Percentiles rank a stretch among this genome's conserved stretches.
phyloP scores from a whole-genome alignment of 2,113 vertebrate species.

The Cyanoliseus patagonus region DNA sequence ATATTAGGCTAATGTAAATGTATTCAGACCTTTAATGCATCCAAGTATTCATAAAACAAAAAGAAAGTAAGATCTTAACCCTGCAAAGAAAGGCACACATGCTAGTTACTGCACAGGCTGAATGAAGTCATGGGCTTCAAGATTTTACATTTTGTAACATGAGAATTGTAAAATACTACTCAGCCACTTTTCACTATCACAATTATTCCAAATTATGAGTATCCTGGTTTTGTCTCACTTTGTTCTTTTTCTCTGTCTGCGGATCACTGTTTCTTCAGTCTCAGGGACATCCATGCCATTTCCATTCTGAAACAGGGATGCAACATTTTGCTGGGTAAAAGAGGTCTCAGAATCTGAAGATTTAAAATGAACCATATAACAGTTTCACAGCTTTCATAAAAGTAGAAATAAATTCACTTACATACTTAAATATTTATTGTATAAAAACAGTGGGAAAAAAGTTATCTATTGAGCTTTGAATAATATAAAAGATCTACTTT shows the following conservation, averaged over 20 bases:
- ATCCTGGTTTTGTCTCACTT: slow-evolving; percentile 78
- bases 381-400: background rate
- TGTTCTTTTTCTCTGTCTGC: slow-evolving; percentile 81
- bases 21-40: background rate
- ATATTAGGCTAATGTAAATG: background rate
- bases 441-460: background rate
- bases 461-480: background rate
- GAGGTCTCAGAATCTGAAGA: slow-evolving; percentile 78
- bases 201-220: background rate
- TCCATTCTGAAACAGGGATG: slow-evolving; percentile 81
- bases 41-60: background rate
- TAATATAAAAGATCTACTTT: background rate
- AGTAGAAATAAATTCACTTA: background rate
- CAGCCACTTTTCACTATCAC: background rate
- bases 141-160: background rate
- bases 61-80: background rate
- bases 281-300: slow-evolving; percentile 76
- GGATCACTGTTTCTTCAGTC: slow-evolving; percentile 78
- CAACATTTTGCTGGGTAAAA: slow-evolving; percentile 67
- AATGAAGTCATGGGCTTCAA: background rate
- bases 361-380: slow-evolving; percentile 5
- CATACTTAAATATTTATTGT: background rate
- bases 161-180: background rate
- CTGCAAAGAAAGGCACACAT: background rate
- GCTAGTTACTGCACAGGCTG: background rate